Base-by-base conservation (phyloP, 2,797 vertebrate genomes). In the Sebastes steindachneri region DNA sequence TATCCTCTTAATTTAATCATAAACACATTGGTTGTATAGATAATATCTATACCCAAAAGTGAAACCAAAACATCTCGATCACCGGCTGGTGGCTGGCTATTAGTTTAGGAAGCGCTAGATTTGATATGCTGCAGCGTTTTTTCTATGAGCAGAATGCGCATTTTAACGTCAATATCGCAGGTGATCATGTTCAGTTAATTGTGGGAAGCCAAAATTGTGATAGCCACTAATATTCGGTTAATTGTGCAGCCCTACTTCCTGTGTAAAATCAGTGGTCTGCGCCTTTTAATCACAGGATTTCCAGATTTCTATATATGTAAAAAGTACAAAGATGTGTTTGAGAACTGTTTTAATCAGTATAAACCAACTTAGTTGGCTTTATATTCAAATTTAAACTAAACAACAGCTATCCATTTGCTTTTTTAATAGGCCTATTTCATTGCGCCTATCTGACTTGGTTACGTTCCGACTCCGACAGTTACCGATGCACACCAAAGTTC, bases 401-500 rank as follows among this genome's bases (percentile, higher is more conserved):
- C 10, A 65, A 4, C 33, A 45, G 4, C 7, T 31, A 14, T 64
- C 37, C 2, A 41, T 25, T 11, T 75, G 2, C 25, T 76, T 72
- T 72, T 26, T 33, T 9, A 31, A 21, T n/a, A 37, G 15, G 11
- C 23, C 5, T 28, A n/a, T 53, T 68, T 68, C 28, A 21, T 55
- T 45, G 2, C 11, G 58, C 1, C n/a, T 48, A 1, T 51, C 33
- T 41, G 35, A 51, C 10, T 68, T 23, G 10, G 41, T 66, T 55
- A 28, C 54, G 23, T 62, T 71, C 25, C 72, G 55, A 77, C 58
- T 71, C 37, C 25, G 37, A 33, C 57, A 79, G 15, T 59, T 65
- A 73, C 55, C 75, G 25, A 77, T 59, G 14, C 41, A 59, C 35
- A 80, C 37, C 37, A 60, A n/a, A 29, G 58, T 55, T 28, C 37